Evolutionary conservation across 2,113 vertebrate genomes (phyloP), one percentile per base, ranked within the genome.

Genomic region (Ceyx margarethae): DNA sequence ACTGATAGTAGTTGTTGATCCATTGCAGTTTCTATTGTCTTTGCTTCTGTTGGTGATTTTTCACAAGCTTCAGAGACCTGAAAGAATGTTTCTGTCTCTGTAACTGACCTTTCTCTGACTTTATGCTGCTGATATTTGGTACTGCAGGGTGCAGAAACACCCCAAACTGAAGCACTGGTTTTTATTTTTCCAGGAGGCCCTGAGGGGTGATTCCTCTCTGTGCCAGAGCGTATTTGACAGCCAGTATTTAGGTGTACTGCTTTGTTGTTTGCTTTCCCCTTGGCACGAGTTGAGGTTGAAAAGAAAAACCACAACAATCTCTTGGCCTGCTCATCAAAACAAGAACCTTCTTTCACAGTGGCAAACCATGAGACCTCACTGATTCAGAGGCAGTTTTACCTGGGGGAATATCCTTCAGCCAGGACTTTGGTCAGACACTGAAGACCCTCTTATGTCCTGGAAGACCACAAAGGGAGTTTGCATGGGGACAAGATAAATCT

Each of bases 1-100:
- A 12, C 5, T 4, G 1, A 20, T 14, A 45, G 11, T 6, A 5
- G 8, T 4, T 25, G 4, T 33, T 71, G 31, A 14, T n/a, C 18
- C 4, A 2, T 8, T 31, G 17, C 9, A 9, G 3, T 69, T 91
- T 76, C 28, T 85, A 1, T 89, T 46, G 16, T n/a, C 15, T 80
- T 23, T 54, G 11, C 20, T 26, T 80, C 58, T 73, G 19, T 22
- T 73, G 45, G 15, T 80, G 56, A 56, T n/a, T 74, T 87, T 19
- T 25, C 12, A 29, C 13, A 77, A 35, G 22, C 37, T 85, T 77
- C 29, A 35, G 48, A 66, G 42, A 31, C 11, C 11, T 11, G 11
- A 11, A 0, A 15, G n/a, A 21, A 16, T 29, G 25, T 67, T 74
- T 89, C 29, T 6, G 2, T 53, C 16, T 92, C 48, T 0, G 0